phyloP scores from a whole-genome alignment of 2,797 vertebrate species.

The Harpagifer antarcticus region DNA sequence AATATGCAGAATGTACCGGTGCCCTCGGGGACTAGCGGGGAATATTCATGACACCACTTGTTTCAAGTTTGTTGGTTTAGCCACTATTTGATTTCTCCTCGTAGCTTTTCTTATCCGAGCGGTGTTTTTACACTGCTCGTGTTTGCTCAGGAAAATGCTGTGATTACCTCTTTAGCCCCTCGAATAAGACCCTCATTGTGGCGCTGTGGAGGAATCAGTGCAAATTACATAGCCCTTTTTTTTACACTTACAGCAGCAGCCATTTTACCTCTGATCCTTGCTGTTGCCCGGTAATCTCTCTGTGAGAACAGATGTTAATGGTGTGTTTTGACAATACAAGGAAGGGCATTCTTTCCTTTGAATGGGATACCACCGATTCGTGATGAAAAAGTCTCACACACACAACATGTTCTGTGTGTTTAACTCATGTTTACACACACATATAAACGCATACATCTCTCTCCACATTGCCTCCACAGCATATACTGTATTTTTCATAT shows the following conservation, averaged over 20 bases:
- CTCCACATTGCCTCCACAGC: conserved; percentile 22
- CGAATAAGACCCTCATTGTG: conserved; percentile 25
- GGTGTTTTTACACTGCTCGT: background rate
- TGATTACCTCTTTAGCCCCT: conserved; percentile 66
- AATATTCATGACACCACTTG: conserved; percentile 78
- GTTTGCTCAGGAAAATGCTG: conserved; percentile 74
- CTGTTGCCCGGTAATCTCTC: conserved; percentile 8
- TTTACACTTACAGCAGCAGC: conserved; percentile 26
- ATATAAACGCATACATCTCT: conserved; percentile 32
- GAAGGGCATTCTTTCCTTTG: background rate
- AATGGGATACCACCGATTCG: background rate
- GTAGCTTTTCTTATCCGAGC: conserved; percentile 55
- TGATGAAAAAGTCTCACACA: background rate
- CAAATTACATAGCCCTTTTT: conserved; percentile 7
- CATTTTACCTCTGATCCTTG: background rate
- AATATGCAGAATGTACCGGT: conserved; percentile 52
- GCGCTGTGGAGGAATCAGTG: conserved; percentile 2
- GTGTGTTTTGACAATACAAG: background rate
- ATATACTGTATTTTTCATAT: background rate
- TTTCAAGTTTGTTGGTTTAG: conserved; percentile 84
- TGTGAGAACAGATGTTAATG: conserved; percentile 7
- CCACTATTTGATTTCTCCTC: conserved; percentile 75
- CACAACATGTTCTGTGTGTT: too few relatives aligned
- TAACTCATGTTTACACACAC: conserved; percentile 1
- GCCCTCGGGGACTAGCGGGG: conserved; percentile 64